These are phyloP conservation scores for Holothuria glaberrima DNA, from an alignment of 35 echinoderm and acorn worm genomes.

Conservation along the genomic window DNA sequence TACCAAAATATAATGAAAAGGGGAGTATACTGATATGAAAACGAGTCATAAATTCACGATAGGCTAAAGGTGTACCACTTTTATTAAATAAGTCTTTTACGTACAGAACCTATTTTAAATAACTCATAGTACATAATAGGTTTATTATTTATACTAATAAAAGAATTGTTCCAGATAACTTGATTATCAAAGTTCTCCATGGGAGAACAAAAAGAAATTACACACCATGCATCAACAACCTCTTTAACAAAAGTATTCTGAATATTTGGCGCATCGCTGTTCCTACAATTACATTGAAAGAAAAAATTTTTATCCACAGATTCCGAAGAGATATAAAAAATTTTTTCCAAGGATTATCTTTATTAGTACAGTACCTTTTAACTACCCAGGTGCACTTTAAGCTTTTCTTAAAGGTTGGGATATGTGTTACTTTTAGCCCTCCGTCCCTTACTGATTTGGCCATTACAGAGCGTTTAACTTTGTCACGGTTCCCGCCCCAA, in stretches of 20 bases:
- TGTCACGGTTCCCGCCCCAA: conserved; percentile 11
- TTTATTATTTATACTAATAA: too few relatives aligned
- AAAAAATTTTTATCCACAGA: not conserved
- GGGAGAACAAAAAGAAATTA: too few relatives aligned
- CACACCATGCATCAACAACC: not conserved
- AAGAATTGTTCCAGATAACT: too few relatives aligned
- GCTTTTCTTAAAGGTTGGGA: not conserved
- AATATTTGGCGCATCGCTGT: not conserved
- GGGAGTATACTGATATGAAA: too few relatives aligned
- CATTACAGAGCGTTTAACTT: conserved; percentile 17
- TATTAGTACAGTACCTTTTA: not conserved
- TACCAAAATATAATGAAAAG: not conserved
- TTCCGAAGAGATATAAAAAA: not conserved
- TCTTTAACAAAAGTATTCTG: not conserved
- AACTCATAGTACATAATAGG: too few relatives aligned
- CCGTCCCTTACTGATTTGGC: conserved; percentile 10
- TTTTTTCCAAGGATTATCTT: not conserved
- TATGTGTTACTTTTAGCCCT: conserved; percentile 1
- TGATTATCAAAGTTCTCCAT: too few relatives aligned
- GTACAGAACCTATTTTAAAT: too few relatives aligned
- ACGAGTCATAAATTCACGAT: too few relatives aligned
- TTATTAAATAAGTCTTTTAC: too few relatives aligned
- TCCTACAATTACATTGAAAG: too few relatives aligned
- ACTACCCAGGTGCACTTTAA: not conserved
- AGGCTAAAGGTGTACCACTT: too few relatives aligned